Evolutionary conservation across 35 echinoderm and acorn worm species (phyloP), one percentile per base, ranked within the genome.

Genomic region (Heliocidaris erythrogramma): DNA sequence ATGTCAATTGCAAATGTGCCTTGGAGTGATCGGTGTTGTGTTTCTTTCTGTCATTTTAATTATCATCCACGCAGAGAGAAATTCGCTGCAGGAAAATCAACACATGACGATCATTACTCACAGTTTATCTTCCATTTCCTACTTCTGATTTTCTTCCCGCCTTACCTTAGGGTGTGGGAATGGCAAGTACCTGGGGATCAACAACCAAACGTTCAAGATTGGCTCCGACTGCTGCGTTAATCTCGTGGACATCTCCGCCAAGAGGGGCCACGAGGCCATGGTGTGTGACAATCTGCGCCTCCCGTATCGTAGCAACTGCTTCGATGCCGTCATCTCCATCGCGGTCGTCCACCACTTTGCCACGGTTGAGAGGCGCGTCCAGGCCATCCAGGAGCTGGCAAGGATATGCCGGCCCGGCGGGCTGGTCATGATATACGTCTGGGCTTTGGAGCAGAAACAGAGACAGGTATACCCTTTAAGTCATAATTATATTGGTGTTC

Each of bases 311-410:
- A 94, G 96, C 92, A 96, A 96, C 95, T 95, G 97, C 94, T 99
- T 97, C 94, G 98, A 99, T 94, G 98, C 98, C 32, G 98, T 99
- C 85, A 97, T 99, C 90, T 99, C 98, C 96, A 99, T 99, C 50
- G 98, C 97, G 18, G 98, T 99, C 90, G 97, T 99, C 94, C 98
- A 99, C 86, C 98, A 99, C 85, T 99, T 99, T 96, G 98, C 98
- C 50, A 99, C 98, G 5, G 94, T 95, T 17, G 98, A 99, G 90
- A 32, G 98, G 32, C 65, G 98, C 31, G 94, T 94, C 31, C 95
- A 97, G 59, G 98, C 98, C 5, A 86, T 99, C 32, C 90, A 93
- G 59, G 98, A 99, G 85, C 94, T 99, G 13, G 98, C 98, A 13
- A 96, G 98, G 86, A 99, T 99, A 48, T 97, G 96, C 32, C 96